Evolutionary conservation across 1,140 invertebrate genomes (phyloP).

Genomic region (Planococcus citri): DNA sequence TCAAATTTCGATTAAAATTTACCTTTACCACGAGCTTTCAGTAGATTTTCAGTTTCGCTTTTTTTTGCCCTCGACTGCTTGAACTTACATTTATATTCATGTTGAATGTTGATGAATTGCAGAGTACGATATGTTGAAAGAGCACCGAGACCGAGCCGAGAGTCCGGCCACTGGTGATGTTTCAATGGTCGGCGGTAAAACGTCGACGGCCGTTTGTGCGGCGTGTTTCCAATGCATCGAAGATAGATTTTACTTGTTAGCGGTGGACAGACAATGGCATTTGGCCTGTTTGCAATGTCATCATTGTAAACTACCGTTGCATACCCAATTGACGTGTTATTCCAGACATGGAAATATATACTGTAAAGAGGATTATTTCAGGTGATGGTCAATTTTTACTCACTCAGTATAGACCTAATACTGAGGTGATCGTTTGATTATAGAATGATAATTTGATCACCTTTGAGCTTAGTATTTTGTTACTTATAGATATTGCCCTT

Average conservation of each 20-base stretch:
- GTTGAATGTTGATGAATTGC: no score
- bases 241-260: conserved; percentile 66
- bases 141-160: background rate
- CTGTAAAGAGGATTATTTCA: conserved; percentile 90
- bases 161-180: conserved; percentile 5
- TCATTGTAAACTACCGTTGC: conserved; percentile 70
- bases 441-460: no score
- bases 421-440: no score
- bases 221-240: conserved; percentile 44
- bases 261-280: conserved; percentile 83
- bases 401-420: no score
- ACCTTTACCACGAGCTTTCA: no score
- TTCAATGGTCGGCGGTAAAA: conserved; percentile 22
- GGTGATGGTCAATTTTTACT: conserved; percentile 47
- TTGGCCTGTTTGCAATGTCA: conserved; percentile 72
- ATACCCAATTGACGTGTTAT: conserved; percentile 79
- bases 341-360: conserved; percentile 80
- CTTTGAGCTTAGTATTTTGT: no score
- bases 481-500: no score
- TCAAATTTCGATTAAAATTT: no score
- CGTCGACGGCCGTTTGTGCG: conserved; percentile 36
- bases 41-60: no score
- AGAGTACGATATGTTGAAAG: conserved; percentile 22
- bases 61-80: no score
- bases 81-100: no score